These are phyloP conservation scores for Watsonalla cultraria DNA, from an alignment of 2,888 invertebrate species.

Conservation along the genomic window DNA sequence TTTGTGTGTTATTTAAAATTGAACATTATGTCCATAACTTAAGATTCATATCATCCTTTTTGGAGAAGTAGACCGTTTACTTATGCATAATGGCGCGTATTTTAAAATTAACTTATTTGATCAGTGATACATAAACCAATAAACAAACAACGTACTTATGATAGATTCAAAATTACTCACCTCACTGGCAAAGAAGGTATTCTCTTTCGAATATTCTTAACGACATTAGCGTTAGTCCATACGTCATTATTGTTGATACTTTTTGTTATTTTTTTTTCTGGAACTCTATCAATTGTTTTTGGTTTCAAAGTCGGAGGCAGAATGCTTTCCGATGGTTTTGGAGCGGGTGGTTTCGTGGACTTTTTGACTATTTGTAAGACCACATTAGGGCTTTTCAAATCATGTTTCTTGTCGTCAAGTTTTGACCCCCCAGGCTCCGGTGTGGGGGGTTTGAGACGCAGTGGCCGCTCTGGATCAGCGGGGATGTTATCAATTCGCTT, in stretches of 20 bases:
- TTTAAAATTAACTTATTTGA: constrained; percentile 32
- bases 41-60: constrained; percentile 15
- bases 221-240: constrained; percentile 58
- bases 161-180: constrained; percentile 35
- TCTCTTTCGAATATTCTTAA: constrained; percentile 38
- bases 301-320: constrained; percentile 61
- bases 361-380: constrained; percentile 66
- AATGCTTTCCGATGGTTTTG: constrained; percentile 28
- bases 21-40: constrained; percentile 6
- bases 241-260: constrained; percentile 70
- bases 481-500: constrained; percentile 39
- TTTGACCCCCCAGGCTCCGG: constrained; percentile 46
- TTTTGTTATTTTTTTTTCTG: constrained; percentile 54
- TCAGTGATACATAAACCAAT: constrained; percentile 25
- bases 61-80: not conserved
- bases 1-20: constrained; percentile 15
- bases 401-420: constrained; percentile 36
- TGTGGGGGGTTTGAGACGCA: constrained; percentile 39
- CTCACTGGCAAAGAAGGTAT: constrained; percentile 38
- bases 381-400: constrained; percentile 46
- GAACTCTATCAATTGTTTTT: constrained; percentile 39
- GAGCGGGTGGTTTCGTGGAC: constrained; percentile 36
- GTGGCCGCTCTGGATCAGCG: constrained; percentile 48
- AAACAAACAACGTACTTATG: constrained; percentile 1
- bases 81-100: constrained; percentile 26